Evolutionary conservation across 2,888 invertebrate species (phyloP), one percentile per base, ranked within the genome.

Genomic region (Celastrina argiolus): DNA sequence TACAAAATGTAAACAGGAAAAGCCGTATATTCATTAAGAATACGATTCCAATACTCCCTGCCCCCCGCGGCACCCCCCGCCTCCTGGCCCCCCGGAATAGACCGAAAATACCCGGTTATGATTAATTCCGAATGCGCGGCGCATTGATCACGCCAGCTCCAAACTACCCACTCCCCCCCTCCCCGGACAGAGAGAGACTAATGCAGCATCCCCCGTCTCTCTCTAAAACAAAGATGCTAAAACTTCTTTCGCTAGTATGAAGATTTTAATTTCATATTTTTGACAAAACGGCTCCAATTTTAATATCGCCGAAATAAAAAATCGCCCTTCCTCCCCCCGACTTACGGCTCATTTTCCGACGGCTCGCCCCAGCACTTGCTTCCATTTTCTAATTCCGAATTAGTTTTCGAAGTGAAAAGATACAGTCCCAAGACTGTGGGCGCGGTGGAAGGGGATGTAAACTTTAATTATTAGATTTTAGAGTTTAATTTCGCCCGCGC

Each of bases 251-350:
- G 90, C 88, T 90, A 90, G 90, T 90, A 91, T 90, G 88, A 91
- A 91, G 90, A 91, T 90, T 91, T 91, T 91, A 91, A 91, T 91
- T 91, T 91, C 90, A 90, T 91, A 91, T 91, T 91, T 91, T 90
- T 90, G 90, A 90, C 84, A 88, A 88, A 90, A 90, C 84, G 81
- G 90, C 87, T 90, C 90, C 90, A 91, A 90, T 91, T 91, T 90
- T 88, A 77, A 70, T 69, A 12, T 51, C 0, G 2, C 0, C 31
- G 0, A 72, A 73, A 41, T 0, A 71, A 2, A 85, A 73, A 75
- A 12, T 64, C 66, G 66, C 78, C 84, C 73, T 66, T 85, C 75
- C 7, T n/a, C 0, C 0, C 1, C 0, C 0, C 1, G 1, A 0
- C 1, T 34, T 74, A 82, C 65, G 76, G 71, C 65, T 42, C 63